Evolutionary conservation across 30 jellyfish, hydroid and myxozoan genomes (phyloP).

Genomic region (Nemopilema nomurai): DNA sequence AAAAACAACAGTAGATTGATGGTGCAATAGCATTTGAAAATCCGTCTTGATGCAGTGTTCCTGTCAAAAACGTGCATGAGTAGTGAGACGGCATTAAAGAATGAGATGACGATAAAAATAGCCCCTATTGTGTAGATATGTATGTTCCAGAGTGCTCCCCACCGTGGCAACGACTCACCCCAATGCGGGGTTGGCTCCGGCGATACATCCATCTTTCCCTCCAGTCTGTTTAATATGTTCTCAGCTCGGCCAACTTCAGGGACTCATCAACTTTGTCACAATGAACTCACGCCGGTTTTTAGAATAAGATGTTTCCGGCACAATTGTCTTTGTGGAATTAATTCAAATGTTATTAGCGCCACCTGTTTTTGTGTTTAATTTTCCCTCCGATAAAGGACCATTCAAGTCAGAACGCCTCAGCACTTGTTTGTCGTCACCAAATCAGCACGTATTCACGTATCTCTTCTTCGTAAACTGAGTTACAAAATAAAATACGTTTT

Average conservation of each 20-base stretch:
- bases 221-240: not conserved
- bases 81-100: slow-evolving; percentile 24
- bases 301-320: not conserved
- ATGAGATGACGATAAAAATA: slow-evolving; percentile 1
- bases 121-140: slow-evolving; percentile 53
- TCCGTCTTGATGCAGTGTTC: slow-evolving; percentile 8
- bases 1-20: slow-evolving; percentile 18
- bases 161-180: slow-evolving; percentile 19
- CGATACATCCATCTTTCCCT: slow-evolving; percentile 15
- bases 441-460: too few relatives aligned
- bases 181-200: slow-evolving; percentile 75
- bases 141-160: slow-evolving; percentile 47
- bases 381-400: not conserved
- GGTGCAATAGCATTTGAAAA: slow-evolving; percentile 20
- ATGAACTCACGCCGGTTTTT: not conserved
- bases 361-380: not conserved
- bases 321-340: not conserved
- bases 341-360: not conserved
- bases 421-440: too few relatives aligned
- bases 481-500: too few relatives aligned
- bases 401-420: not conserved
- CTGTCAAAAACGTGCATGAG: slow-evolving; percentile 5
- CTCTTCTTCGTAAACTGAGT: too few relatives aligned
- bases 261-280: not conserved
- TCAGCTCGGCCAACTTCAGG: not conserved